Evolutionary conservation across 2,888 invertebrate genomes (phyloP).

Genomic region (Dicyrtomina minuta): DNA sequence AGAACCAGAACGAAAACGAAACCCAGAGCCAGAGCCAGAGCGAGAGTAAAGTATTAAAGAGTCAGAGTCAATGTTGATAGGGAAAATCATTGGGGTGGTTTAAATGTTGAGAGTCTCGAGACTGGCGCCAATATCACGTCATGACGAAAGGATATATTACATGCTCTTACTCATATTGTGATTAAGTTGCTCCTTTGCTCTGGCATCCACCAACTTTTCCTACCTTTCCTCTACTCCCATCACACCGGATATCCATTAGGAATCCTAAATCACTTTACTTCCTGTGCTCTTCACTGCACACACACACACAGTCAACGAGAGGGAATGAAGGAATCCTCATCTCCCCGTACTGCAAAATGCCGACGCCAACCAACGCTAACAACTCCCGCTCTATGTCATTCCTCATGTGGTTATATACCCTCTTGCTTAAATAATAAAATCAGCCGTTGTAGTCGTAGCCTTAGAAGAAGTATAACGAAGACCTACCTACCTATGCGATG

Average conservation of each 20-base stretch:
- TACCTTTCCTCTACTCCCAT: conserved; percentile 3
- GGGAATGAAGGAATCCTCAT: neutral
- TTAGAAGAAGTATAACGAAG: no score
- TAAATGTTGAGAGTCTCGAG: conserved; percentile 8
- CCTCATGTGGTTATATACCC: no score
- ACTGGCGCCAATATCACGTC: conserved; percentile 39
- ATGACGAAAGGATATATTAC: conserved; percentile 32
- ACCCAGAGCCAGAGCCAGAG: neutral
- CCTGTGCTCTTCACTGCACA: conserved; percentile 24
- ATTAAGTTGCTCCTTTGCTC: conserved; percentile 28
- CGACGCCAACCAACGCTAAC: neutral
- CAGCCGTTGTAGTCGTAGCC: no score
- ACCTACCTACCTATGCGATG: neutral
- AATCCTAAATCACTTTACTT: conserved; percentile 41
- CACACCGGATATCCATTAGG: conserved; percentile 42
- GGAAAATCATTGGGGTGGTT: conserved; percentile 5
- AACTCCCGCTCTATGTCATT: no score
- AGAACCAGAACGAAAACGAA: neutral
- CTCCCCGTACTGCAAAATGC: neutral
- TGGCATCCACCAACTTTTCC: conserved; percentile 22
- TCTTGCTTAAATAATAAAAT: no score
- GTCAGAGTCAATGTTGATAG: conserved; percentile 1
- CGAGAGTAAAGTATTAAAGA: neutral
- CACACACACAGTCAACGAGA: neutral
- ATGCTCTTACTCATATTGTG: conserved; percentile 40